Conservation (phyloP, 1,140 invertebrate species). For the Orius insidiosus region DNA sequence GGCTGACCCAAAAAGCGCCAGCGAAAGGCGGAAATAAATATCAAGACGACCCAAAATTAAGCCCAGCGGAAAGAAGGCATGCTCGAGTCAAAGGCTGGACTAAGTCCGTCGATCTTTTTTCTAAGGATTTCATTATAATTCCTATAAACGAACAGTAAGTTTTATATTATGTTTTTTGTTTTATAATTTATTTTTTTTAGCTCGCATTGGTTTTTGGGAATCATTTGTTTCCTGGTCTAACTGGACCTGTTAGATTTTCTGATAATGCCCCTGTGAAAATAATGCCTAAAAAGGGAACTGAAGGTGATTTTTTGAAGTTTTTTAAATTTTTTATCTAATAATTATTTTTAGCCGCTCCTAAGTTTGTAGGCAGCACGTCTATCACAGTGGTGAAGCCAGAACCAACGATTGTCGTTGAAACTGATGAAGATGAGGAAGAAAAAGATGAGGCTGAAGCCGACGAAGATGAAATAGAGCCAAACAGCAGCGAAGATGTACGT, state of each 20-base stretch:
- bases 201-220: constrained; percentile 91
- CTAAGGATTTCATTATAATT: constrained; percentile 91
- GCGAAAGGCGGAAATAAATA: constrained; percentile 25
- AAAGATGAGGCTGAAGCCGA: constrained; percentile 25
- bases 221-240: constrained; percentile 82
- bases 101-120: constrained; percentile 87
- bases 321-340: background rate
- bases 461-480: constrained; percentile 23
- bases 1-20: constrained; percentile 43
- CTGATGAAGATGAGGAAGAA: constrained; percentile 21
- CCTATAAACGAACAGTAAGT: constrained; percentile 92
- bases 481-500: constrained; percentile 18
- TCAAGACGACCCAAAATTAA: constrained; percentile 37
- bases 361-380: constrained; percentile 49
- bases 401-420: constrained; percentile 7
- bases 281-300: too few relatives aligned
- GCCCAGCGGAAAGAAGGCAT: constrained; percentile 68
- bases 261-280: too few relatives aligned
- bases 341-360: constrained; percentile 12
- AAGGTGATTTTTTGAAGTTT: background rate
- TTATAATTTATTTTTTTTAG: constrained; percentile 27
- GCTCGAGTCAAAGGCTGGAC: constrained; percentile 88
- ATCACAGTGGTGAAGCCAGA: constrained; percentile 34
- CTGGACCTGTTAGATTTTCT: constrained; percentile 34
- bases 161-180: constrained; percentile 16